phyloP scores from a whole-genome alignment of 2,888 invertebrate species.

The Slavum lentiscoides region DNA sequence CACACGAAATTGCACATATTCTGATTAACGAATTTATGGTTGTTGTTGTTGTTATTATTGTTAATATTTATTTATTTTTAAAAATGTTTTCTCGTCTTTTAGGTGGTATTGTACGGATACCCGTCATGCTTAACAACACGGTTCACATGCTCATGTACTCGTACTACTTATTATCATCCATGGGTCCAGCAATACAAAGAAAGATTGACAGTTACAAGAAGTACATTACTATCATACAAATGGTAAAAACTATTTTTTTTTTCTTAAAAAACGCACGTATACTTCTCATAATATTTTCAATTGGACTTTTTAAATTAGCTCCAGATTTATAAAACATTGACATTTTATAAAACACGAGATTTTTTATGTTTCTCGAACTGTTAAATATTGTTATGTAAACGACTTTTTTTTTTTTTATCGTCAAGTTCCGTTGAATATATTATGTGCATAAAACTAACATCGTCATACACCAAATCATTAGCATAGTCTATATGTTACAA shows the following conservation, averaged over 20 bases:
- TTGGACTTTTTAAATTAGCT: constrained; percentile 20
- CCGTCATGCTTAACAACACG: constrained; percentile 69
- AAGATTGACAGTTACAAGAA: constrained; percentile 53
- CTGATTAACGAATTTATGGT: too few relatives aligned
- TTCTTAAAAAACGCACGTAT: neutral
- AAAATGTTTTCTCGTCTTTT: constrained; percentile 56
- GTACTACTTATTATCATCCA: constrained; percentile 60
- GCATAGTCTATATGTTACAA: constrained; percentile 35
- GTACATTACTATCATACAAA: constrained; percentile 55
- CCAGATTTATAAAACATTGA: neutral
- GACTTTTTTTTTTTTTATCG: constrained; percentile 20
- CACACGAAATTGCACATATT: too few relatives aligned
- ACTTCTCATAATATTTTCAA: neutral
- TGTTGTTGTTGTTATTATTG: too few relatives aligned
- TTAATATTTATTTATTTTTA: neutral
- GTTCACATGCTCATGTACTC: constrained; percentile 78
- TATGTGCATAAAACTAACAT: constrained; percentile 42
- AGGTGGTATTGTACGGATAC: constrained; percentile 72
- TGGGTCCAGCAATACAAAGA: constrained; percentile 53
- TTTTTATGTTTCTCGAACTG: constrained; percentile 30
- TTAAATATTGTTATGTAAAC: neutral
- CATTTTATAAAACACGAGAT: constrained; percentile 6
- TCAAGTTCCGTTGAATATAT: constrained; percentile 26
- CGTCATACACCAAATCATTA: constrained; percentile 16
- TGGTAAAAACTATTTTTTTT: constrained; percentile 44